Evolutionary conservation across 2,888 invertebrate genomes (phyloP).

Genomic region (Luperina testacea): DNA sequence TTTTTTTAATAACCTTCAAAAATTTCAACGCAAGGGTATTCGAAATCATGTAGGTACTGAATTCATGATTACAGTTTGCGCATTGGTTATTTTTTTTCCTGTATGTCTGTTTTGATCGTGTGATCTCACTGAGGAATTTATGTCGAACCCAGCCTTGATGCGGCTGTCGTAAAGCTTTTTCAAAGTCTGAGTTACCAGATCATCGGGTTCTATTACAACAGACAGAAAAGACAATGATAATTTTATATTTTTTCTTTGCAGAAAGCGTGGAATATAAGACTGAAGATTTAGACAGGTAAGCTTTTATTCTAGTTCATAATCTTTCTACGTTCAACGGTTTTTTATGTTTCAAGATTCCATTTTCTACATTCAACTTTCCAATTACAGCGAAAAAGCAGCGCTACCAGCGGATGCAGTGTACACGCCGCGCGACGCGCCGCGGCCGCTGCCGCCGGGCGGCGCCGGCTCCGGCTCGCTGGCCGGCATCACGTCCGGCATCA

Average conservation of each 20-base stretch:
- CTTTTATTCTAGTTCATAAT: not conserved
- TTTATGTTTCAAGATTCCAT: not conserved
- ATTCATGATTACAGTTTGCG: too few species aligned
- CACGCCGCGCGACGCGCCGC: conserved; percentile 86
- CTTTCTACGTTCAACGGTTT: not conserved
- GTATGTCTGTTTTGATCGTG: not conserved
- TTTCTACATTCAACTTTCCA: not conserved
- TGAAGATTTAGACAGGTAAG: conserved; percentile 95
- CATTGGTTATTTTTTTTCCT: too few species aligned
- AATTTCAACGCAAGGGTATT: too few species aligned
- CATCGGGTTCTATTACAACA: not conserved
- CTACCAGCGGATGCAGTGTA: conserved; percentile 94
- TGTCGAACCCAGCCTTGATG: rapidly evolving
- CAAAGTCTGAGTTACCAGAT: not conserved
- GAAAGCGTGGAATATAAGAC: conserved; percentile 96
- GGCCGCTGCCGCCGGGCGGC: conserved; percentile 70
- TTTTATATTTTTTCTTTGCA: conserved; percentile 83
- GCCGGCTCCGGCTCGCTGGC: conserved; percentile 92
- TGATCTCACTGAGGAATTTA: not conserved
- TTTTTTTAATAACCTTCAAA: too few species aligned
- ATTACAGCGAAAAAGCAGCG: conserved; percentile 89
- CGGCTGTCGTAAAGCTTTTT: not conserved
- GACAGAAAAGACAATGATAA: not conserved
- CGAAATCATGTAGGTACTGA: too few species aligned
- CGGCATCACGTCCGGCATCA: conserved; percentile 80